Conservation (phyloP, 2,888 invertebrate genomes). For the Xestobium rufovillosum region DNA sequence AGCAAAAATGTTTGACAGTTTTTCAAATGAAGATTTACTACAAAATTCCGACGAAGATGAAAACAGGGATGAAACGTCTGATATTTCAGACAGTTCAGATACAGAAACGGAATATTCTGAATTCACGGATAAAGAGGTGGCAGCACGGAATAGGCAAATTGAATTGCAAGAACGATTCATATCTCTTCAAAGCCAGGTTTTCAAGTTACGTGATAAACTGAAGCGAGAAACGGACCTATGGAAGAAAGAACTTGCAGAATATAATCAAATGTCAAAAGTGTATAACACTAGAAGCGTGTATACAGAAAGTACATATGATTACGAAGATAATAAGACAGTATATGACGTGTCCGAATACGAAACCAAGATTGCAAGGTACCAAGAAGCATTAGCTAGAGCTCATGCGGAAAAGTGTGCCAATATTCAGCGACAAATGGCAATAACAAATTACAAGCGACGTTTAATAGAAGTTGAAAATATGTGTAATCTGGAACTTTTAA, state of each 20-base stretch:
- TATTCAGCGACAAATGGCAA: constrained; percentile 25
- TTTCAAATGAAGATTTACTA: not conserved
- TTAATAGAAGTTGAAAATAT: constrained; percentile 42
- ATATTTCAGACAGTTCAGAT: constrained; percentile 8
- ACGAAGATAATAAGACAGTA: not conserved
- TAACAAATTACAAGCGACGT: constrained; percentile 38
- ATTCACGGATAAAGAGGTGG: constrained; percentile 13
- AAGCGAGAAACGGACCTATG: constrained; percentile 35
- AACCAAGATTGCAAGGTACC: constrained; percentile 33
- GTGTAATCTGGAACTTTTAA: constrained; percentile 40
- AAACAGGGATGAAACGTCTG: too few relatives aligned
- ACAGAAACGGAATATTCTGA: constrained; percentile 22
- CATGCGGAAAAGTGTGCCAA: constrained; percentile 28
- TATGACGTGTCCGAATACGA: constrained; percentile 32
- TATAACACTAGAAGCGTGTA: not conserved
- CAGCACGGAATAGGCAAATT: constrained; percentile 20
- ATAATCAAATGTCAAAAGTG: constrained; percentile 2
- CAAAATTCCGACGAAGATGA: not conserved
- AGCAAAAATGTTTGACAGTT: too few relatives aligned
- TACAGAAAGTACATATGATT: constrained; percentile 1
- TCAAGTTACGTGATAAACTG: constrained; percentile 31
- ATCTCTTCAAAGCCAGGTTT: constrained; percentile 31
- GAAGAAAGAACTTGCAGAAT: constrained; percentile 36
- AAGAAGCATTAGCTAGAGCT: constrained; percentile 31
- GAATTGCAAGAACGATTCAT: constrained; percentile 32